Evolutionary conservation across 92 coral and sea anemone species (phyloP), one percentile per base, ranked within the genome.

Genomic region (Parazoanthus atlanticus): DNA sequence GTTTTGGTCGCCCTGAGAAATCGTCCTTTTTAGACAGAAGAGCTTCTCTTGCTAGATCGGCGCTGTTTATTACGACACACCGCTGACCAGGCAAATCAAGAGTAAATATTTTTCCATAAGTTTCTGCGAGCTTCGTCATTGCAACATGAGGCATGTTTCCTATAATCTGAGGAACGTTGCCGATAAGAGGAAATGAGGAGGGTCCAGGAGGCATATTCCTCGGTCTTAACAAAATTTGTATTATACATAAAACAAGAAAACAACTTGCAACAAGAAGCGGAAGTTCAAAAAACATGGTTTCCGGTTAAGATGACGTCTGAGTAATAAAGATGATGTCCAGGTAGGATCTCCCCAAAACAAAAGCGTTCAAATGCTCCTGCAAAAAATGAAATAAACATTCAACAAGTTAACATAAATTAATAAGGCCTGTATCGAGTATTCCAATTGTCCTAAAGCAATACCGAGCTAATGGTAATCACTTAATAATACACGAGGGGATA

Each of bases 161-260:
- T 2, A 87, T 19, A n/a, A 87, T 43, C 31, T 87, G 90, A 38
- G 65, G 84, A 66, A 76, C 32, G 46, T 87, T 87, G 84, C 90
- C 90, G 36, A 87, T 81, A 16, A 92, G 16, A 46, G 94, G 94
- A 47, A 90, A 87, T 25, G 92, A 86, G 61, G 81, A 26, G 7
- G 94, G 94, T 17, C 94, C 93, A 43, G 94, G 94, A 29, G 94
- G 94, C 86, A 91, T 25, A 46, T 88, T 88, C 23, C 13, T 71
- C 26, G 87, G 87, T 74, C 54, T 84, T 41, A 58, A 15, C 78
- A 84, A 32, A 46, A 84, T 29, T 5, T 84, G 78, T 84, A 71
- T 84, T 15, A 46, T n/a, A 72, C 41, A 84, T 31, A 26, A 21
- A 8, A 84, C 78, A 71, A 84, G 28, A 29, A 70, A 29, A 21